Percentiles rank a stretch among this genome's conserved stretches.
phyloP scores from a whole-genome alignment of 2,797 vertebrate species.

The Hipposideros larvatus region DNA sequence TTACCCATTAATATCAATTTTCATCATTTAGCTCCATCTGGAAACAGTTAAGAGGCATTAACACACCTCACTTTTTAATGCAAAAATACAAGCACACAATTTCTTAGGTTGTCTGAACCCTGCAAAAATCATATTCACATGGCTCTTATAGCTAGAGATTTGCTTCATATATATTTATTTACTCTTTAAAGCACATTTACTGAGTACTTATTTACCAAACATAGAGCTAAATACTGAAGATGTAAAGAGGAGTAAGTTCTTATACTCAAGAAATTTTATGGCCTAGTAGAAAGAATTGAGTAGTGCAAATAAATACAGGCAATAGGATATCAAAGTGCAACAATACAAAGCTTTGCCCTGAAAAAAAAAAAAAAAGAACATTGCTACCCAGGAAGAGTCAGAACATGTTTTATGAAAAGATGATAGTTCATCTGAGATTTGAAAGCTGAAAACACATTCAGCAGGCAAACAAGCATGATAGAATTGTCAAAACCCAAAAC shows the following conservation, averaged over 20 bases:
- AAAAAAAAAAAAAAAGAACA: neutral
- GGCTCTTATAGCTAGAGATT: neutral
- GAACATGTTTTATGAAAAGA: neutral
- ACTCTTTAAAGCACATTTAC: neutral
- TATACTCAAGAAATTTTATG: neutral
- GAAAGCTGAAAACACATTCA: neutral
- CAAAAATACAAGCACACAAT: neutral
- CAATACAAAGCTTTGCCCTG: neutral
- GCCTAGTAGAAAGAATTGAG: neutral
- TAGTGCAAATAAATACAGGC: neutral
- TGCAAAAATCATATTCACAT: neutral
- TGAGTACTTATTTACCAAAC: neutral
- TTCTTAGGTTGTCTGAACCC: neutral
- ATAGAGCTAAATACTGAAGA: neutral
- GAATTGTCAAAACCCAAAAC: neutral
- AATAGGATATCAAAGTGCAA: neutral
- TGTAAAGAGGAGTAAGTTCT: neutral
- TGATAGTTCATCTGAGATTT: neutral
- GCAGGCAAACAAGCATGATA: neutral
- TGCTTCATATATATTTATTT: neutral
- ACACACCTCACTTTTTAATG: neutral
- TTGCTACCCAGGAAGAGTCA: neutral
- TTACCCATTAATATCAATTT: neutral
- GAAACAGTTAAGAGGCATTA: neutral
- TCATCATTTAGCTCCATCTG: neutral